A percentile compares a stretch with the other conserved stretches of the same genome.
These are phyloP conservation scores for Drosophila gaucha DNA, from an alignment of 2,888 invertebrate genomes.

Conservation along the genomic window DNA sequence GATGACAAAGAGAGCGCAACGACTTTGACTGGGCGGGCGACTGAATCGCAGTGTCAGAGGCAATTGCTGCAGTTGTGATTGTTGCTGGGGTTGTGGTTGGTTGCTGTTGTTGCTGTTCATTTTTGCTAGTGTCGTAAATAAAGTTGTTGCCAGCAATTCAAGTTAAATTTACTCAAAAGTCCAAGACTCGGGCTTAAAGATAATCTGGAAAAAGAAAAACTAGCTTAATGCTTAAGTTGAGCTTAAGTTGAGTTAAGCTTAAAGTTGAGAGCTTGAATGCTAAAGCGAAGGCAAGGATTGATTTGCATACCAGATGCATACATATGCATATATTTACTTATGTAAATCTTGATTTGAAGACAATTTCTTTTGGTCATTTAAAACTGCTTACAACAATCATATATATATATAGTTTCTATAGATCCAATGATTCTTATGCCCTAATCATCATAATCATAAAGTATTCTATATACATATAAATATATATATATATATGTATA, in stretches of 20 bases:
- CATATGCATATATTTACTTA: not conserved
- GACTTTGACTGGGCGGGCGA: conserved; percentile 36
- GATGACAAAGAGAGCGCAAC: conserved; percentile 42
- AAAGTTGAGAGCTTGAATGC: not conserved
- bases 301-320: no score
- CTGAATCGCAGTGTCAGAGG: conserved; percentile 26
- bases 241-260: not conserved
- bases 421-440: no score
- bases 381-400: no score
- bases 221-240: not conserved
- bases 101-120: conserved; percentile 8
- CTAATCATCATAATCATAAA: no score
- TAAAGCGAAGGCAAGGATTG: not conserved
- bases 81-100: conserved; percentile 12
- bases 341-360: no score
- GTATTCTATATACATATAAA: no score
- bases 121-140: conserved; percentile 10
- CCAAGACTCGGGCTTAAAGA: not conserved
- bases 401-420: no score
- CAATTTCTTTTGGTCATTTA: no score
- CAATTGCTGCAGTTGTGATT: conserved; percentile 19
- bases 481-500: no score
- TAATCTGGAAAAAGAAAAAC: not conserved
- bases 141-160: conserved; percentile 27
- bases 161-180: not conserved